Evolutionary conservation across 2,888 invertebrate genomes (phyloP), one percentile per base, ranked within the genome.

Genomic region (Chironomus riparius): DNA sequence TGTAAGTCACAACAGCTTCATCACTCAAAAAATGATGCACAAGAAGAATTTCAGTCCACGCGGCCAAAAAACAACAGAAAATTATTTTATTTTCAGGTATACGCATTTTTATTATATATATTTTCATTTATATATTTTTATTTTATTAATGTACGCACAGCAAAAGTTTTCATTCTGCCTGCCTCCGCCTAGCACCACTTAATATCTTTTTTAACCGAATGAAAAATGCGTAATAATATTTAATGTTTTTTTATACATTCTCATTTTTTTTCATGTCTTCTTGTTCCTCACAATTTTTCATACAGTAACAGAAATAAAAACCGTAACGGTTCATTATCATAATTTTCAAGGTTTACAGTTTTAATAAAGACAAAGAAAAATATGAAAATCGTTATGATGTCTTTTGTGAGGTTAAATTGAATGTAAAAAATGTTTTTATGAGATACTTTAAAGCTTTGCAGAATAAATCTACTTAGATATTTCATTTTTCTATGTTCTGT

Each of bases 281-380:
- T 22, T 65, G 4, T 22, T 22, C 5, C 70, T 48, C 70, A 10
- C 12, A 47, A 48, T 70, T 10, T 70, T 15, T 18, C 47, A 7
- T 22, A 15, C 48, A 48, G 47, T 18, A 56, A 18, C 7, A 56
- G 56, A 56, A 28, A 18, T 7, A 50, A 56, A 56, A 56, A 22
- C 68, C 68, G 68, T 68, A 68, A 68, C 68, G 68, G 38, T 68
- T 68, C 70, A 70, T 70, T 70, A 47, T 47, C 47, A 47, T 70
- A 70, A 70, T 70, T 70, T 69, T 70, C 48, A 70, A 70, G 70
- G 70, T 70, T 70, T 70, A 70, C 70, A 70, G 38, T 70, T 70
- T 70, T 48, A 70, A 70, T 70, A 48, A 38, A 68, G 56, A 56
- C 56, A 56, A 56, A 56, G 38, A 38, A 38, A 50, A 50, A 56